Conservation (phyloP, 2,113 vertebrate genomes). For the Paramormyrops kingsleyae region DNA sequence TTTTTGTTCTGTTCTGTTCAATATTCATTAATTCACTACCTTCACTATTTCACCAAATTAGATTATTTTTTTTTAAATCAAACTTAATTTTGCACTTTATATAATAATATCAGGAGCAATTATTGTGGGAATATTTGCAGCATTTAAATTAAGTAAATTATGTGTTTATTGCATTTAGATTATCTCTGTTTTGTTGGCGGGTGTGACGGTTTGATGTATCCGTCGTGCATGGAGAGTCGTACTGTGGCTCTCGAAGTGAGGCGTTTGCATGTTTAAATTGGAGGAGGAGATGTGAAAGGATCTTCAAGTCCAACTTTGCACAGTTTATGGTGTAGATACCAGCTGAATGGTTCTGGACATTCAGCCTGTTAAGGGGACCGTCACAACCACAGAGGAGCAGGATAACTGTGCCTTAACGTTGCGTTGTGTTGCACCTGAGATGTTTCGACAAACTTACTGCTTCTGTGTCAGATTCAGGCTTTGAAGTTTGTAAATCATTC, state of each 20-base stretch:
- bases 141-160: neutral
- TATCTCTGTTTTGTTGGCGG: neutral
- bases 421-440: neutral
- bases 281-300: neutral
- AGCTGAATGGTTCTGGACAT: neutral
- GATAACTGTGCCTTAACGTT: neutral
- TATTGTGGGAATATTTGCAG: neutral
- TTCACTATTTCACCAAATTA: neutral
- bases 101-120: neutral
- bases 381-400: neutral
- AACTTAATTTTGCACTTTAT: conserved; percentile 1
- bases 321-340: neutral
- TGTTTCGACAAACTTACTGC: neutral
- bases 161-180: neutral
- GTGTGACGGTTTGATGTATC: neutral
- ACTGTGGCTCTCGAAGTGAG: neutral
- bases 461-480: neutral
- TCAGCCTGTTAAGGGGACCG: neutral
- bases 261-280: neutral
- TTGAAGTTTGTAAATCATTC: conserved; percentile 3
- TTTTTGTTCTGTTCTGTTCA: neutral
- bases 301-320: neutral
- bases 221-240: neutral
- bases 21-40: neutral
- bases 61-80: neutral